Percentiles rank a stretch among this genome's conserved stretches.
Evolutionary conservation across 2,113 vertebrate species (phyloP).

Genomic region (Picathartes gymnocephalus): DNA sequence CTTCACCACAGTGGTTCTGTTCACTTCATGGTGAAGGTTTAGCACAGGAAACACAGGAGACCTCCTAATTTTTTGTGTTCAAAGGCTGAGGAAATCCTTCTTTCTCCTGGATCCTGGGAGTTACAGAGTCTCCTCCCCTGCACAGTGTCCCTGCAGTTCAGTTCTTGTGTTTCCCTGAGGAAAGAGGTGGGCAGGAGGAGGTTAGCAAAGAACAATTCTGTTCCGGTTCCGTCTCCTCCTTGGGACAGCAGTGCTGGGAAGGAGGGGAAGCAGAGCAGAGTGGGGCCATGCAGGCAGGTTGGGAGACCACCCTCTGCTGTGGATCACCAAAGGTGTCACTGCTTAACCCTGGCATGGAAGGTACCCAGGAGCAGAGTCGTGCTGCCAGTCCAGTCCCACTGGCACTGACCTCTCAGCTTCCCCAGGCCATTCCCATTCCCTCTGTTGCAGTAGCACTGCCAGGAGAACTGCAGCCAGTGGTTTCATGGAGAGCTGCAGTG

Average conservation of each 20-base stretch:
- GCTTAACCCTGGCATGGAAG: not conserved
- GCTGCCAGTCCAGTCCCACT: not conserved
- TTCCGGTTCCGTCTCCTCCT: not conserved
- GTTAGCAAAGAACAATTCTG: not conserved
- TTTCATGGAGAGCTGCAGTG: not conserved
- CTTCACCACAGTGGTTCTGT: not conserved
- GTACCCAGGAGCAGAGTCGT: not conserved
- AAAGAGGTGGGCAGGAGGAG: not conserved
- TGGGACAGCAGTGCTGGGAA: not conserved
- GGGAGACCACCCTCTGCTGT: not conserved
- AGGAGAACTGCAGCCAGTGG: not conserved
- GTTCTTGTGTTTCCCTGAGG: not conserved
- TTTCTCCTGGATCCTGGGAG: not conserved
- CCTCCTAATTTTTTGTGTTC: not conserved
- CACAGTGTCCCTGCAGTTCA: not conserved
- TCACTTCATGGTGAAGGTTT: not conserved
- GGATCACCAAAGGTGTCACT: not conserved
- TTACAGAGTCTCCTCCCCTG: not conserved
- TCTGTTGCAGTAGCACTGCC: not conserved
- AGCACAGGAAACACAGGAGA: not conserved
- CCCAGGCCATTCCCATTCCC: not conserved
- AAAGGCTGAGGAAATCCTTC: not conserved
- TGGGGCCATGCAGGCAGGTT: not conserved
- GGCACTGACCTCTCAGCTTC: not conserved
- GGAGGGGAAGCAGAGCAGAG: not conserved